A percentile compares a stretch with the other conserved stretches of the same genome.
Conservation (phyloP, 2,113 vertebrate species). For the Alexandromys fortis region DNA sequence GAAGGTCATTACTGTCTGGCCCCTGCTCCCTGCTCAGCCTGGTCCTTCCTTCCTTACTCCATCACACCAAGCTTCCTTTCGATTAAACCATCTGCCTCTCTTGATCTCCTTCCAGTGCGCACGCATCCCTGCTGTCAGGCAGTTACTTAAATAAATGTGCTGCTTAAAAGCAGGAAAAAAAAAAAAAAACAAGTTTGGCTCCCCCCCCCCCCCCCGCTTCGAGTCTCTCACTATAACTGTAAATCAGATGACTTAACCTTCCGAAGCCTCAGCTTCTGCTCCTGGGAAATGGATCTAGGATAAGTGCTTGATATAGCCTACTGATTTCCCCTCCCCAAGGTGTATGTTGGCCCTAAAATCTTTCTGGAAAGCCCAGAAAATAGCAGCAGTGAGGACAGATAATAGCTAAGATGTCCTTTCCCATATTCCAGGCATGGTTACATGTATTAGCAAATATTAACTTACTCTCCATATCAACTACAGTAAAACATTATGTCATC, state of each 20-base stretch:
- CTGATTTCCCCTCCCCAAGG: neutral
- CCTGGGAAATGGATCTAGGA: neutral
- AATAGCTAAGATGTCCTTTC: neutral
- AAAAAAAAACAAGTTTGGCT: neutral
- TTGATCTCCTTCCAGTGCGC: neutral
- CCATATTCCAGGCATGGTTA: neutral
- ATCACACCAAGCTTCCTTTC: neutral
- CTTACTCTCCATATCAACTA: neutral
- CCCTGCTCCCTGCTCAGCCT: neutral
- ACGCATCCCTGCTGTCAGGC: neutral
- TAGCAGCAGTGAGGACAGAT: neutral
- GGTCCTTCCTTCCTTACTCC: neutral
- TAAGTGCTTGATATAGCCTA: neutral
- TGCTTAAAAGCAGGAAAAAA: neutral
- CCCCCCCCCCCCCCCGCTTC: neutral
- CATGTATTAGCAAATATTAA: conserved; percentile 16
- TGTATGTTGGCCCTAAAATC: neutral
- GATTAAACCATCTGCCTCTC: neutral
- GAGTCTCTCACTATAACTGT: neutral
- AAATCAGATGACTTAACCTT: neutral
- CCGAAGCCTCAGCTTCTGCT: neutral
- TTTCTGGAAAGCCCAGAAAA: neutral
- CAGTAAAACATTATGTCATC: neutral
- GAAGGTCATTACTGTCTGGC: neutral
- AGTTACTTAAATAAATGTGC: neutral